phyloP scores from a whole-genome alignment of 2,888 invertebrate genomes.

The Trichopoda pennipes region DNA sequence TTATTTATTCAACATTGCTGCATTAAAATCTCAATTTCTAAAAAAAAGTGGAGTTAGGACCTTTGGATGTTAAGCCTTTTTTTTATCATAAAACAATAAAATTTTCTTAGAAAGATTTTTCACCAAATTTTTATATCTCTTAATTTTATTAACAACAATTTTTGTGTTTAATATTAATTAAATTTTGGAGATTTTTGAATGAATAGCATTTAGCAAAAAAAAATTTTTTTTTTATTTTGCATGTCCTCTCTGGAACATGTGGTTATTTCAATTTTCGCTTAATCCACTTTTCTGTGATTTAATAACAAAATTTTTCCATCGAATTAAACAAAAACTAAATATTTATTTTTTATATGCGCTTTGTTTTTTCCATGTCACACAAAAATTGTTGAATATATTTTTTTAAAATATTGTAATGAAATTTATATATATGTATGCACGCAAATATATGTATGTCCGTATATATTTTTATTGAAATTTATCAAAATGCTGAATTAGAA shows the following conservation, averaged over 20 bases:
- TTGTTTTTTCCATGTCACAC: constrained; percentile 22
- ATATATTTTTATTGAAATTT: background rate
- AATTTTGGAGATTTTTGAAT: background rate
- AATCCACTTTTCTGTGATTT: constrained; percentile 12
- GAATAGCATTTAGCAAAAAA: background rate
- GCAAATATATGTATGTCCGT: background rate
- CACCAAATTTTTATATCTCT: no score
- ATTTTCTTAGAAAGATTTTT: no score
- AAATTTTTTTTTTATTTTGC: background rate
- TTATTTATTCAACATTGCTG: no score
- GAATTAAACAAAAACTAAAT: constrained; percentile 4
- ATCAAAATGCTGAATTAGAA: constrained; percentile 32
- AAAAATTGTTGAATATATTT: constrained; percentile 3
- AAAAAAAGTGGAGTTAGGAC: no score
- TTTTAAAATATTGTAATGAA: background rate
- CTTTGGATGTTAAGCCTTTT: no score
- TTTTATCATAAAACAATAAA: no score
- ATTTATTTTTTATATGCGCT: constrained; percentile 2
- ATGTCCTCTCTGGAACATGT: background rate
- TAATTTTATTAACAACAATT: no score
- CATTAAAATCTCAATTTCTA: no score
- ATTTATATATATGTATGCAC: background rate
- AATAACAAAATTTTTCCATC: background rate
- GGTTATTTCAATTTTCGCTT: constrained; percentile 12
- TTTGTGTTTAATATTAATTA: no score